Base-by-base conservation (phyloP, 2,888 invertebrate genomes). In the Neria commutata region DNA sequence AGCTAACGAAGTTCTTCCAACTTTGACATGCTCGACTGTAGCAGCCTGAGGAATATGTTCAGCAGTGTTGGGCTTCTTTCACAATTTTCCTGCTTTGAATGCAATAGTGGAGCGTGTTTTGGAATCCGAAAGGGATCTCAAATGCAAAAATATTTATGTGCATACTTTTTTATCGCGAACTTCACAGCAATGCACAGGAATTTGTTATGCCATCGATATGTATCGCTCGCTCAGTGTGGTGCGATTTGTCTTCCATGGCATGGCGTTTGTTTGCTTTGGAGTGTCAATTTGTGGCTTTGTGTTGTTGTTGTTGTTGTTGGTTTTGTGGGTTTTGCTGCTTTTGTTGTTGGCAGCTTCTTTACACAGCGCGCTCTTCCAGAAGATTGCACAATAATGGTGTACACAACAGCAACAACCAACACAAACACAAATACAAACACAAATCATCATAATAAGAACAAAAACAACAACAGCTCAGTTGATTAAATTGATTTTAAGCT, bases 331-430 rank as follows among this genome's bases (percentile, higher is more conserved):
- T 72, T 73, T 72, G 66, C 73, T 63, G 61, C 24, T 26, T 23
- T 14, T 42, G 65, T 29, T 16, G 10, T 26, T 8, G 33, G 16
- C 8, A 65, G 57, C 52, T 63, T 56, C 33, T 25, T 19, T 47
- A 57, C 46, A 49, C 55, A 54, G 60, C 56, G 58, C 63, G 61
- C 61, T 62, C 59, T 71, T 72, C 72, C 72, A 74, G 74, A 72
- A 72, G 64, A 69, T 65, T 72, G 72, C 73, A 69, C 72, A 72
- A 73, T 72, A 67, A 67, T 61, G 53, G 8, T 24, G 47, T 8
- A 59, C 61, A 56, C 56, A 48, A 53, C 61, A 45, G 55, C 50
- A 46, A 53, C 45, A 29, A 29, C 29, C 6, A 29, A 29, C 6
- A 29, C 11, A 29, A 29, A 11, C 6, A 11, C 29, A 8, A 29